These are phyloP conservation scores for Periophthalmus magnuspinnatus DNA, from an alignment of 2,797 vertebrate species.

Conservation along the genomic window DNA sequence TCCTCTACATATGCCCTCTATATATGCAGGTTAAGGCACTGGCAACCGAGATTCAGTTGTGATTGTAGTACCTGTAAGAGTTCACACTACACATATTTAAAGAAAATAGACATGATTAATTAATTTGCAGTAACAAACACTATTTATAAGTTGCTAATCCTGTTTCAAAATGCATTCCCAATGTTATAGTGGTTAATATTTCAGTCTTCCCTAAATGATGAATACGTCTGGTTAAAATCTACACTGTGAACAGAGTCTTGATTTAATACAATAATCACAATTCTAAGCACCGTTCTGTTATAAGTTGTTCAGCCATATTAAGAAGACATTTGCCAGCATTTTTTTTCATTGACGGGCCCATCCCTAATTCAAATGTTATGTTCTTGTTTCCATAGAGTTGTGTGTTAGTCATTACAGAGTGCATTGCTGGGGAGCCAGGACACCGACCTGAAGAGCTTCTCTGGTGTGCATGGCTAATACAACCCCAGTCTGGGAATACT, in stretches of 20 bases:
- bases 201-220: background rate
- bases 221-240: background rate
- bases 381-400: slow-evolving; percentile 54
- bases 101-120: background rate
- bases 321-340: slow-evolving; percentile 18
- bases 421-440: slow-evolving; percentile 63
- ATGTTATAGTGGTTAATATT: too few relatives aligned
- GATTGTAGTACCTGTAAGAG: too few relatives aligned
- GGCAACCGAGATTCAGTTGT: too few relatives aligned
- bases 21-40: too few relatives aligned
- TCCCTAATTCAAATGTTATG: slow-evolving; percentile 47
- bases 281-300: background rate
- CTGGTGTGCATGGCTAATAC: slow-evolving; percentile 77
- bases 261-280: background rate
- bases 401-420: slow-evolving; percentile 59
- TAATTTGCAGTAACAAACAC: too few relatives aligned
- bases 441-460: slow-evolving; percentile 73
- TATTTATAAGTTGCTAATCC: background rate
- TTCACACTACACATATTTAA: background rate
- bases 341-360: slow-evolving; percentile 34
- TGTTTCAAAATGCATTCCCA: background rate
- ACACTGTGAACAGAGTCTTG: background rate
- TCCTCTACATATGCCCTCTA: too few relatives aligned
- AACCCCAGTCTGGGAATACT: slow-evolving; percentile 74
- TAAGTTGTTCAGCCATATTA: background rate